A percentile compares a stretch with the other conserved stretches of the same genome.
Evolutionary conservation across 2,888 invertebrate species (phyloP).

Genomic region (Noctuana brunneofusca): DNA sequence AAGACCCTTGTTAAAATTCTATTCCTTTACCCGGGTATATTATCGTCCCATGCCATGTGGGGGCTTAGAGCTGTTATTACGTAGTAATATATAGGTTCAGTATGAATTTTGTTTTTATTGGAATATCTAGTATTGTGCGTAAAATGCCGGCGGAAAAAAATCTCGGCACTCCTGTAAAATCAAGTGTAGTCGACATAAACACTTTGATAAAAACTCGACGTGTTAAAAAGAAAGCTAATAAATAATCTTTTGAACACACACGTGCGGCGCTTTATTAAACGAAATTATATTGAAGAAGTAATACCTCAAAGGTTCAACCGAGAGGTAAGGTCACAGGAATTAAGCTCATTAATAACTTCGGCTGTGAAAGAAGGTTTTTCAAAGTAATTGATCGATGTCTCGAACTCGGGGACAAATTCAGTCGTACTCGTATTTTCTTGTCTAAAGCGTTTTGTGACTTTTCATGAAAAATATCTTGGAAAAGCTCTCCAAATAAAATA

Average conservation of each 20-base stretch:
- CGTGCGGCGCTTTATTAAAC: background rate
- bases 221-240: background rate
- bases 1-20: constrained; percentile 67
- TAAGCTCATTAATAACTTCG: constrained; percentile 20
- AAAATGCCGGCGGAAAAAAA: too few species aligned
- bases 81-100: constrained; percentile 22
- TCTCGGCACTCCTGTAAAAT: too few species aligned
- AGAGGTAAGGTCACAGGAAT: constrained; percentile 7
- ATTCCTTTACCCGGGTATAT: constrained; percentile 51
- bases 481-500: background rate
- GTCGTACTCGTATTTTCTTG: background rate
- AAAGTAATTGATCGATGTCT: constrained; percentile 16
- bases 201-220: background rate
- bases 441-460: constrained; percentile 1
- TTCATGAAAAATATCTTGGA: background rate
- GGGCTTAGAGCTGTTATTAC: constrained; percentile 40
- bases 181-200: too few species aligned
- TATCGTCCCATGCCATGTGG: constrained; percentile 48
- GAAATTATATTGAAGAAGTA: constrained; percentile 16
- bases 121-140: background rate
- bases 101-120: constrained; percentile 21
- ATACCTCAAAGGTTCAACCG: constrained; percentile 13
- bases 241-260: background rate
- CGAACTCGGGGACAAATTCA: constrained; percentile 1
- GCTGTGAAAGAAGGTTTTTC: constrained; percentile 10